Base-by-base conservation (phyloP, 2,888 invertebrate genomes). In the Caenorhabditis virilis region DNA sequence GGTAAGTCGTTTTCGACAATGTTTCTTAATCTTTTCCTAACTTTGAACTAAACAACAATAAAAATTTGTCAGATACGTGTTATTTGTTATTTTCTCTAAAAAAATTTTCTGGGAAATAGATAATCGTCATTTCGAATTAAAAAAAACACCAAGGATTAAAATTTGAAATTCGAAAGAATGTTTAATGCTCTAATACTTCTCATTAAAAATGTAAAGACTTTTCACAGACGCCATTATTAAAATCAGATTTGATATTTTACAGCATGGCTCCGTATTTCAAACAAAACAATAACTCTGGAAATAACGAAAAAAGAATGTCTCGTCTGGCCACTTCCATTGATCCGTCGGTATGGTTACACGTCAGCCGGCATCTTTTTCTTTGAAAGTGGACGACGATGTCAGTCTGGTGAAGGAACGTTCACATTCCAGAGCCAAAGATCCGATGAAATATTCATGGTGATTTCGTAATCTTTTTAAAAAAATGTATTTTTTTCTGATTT, bases 371-470 rank as follows among this genome's bases (percentile, higher is more conserved):
- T 80, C 4, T 80, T 80, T 62, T 80, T 80, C 49, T 80, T 80
- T 48, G 80, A 80, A 47, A 78, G 77, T 45, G 79, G 79, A 5
- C 63, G 78, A 38, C 63, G 81, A 42, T 81, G 80, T 49, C 72
- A 78, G 7, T 77, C 75, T 23, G 81, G 81, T 22, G 81, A 81
- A 57, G 81, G 81, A 26, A 63, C 79, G 18, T 79, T 78, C 61
- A 78, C 79, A 25, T 81, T 82, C 54, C 79, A 79, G 53, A 76
- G 77, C 27, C 76, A 78, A 54, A 72, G 76, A 36, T 78, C 81
- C 18, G 81, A 79, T 47, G 63, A 72, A 30, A 78, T 81, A 27
- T 81, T 81, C 46, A 74, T 74, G 53, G 79, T 79, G 1, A 22
- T 50, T 48, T n/a, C 13, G 6, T 18, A 7, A 9, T 7, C 2